A percentile compares a stretch with the other conserved stretches of the same genome.
These are phyloP conservation scores for Eupithecia inturbata DNA, from an alignment of 2,888 invertebrate species.

Conservation along the genomic window DNA sequence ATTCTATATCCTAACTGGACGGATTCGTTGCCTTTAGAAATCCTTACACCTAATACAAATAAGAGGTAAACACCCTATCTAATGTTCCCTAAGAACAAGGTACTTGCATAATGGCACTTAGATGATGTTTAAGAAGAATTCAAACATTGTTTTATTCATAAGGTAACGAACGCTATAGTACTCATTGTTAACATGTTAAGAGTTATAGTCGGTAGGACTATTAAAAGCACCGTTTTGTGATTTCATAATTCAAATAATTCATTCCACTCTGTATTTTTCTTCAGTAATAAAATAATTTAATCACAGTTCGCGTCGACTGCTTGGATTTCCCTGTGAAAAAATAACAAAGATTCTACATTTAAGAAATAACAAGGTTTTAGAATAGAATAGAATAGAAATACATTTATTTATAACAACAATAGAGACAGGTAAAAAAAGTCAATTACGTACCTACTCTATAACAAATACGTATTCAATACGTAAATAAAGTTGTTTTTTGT, in stretches of 20 bases:
- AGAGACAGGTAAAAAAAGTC: no score
- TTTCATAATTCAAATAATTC: slow-evolving; percentile 9
- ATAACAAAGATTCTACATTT: neutral
- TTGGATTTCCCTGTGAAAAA: slow-evolving; percentile 16
- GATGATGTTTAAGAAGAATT: slow-evolving; percentile 59
- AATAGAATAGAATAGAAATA: neutral
- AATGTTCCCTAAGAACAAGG: slow-evolving; percentile 56
- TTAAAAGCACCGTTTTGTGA: slow-evolving; percentile 31
- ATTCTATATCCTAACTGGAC: slow-evolving; percentile 56
- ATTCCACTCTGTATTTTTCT: slow-evolving; percentile 10
- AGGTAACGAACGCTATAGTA: slow-evolving; percentile 55
- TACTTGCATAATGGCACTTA: slow-evolving; percentile 72
- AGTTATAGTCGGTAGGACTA: slow-evolving; percentile 16
- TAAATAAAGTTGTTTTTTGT: neutral
- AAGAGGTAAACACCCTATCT: slow-evolving; percentile 47
- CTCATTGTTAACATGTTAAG: slow-evolving; percentile 35
- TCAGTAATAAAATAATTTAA: slow-evolving; percentile 23
- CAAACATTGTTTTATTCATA: slow-evolving; percentile 46
- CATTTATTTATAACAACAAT: no score
- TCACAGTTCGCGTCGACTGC: slow-evolving; percentile 21
- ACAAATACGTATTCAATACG: no score
- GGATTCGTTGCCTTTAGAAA: slow-evolving; percentile 68
- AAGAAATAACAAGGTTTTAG: neutral
- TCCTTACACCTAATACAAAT: slow-evolving; percentile 32
- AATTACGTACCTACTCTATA: no score